Conservation (phyloP, 2,888 invertebrate genomes). For the Plebejus melissa region DNA sequence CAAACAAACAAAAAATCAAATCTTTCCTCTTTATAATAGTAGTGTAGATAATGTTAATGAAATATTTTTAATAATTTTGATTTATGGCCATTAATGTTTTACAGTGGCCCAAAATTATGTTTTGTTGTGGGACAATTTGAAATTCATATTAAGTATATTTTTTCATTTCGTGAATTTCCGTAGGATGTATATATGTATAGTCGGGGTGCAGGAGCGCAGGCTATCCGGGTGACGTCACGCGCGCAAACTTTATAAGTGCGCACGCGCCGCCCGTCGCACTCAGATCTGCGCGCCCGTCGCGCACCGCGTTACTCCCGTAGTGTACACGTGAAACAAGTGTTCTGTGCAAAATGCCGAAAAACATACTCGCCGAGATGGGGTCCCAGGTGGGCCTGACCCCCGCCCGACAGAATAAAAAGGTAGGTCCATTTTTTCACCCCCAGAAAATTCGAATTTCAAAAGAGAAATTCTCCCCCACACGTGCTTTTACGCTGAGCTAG, state of each 20-base stretch:
- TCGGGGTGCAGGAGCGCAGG: conserved; percentile 35
- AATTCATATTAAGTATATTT: no score
- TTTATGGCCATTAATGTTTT: no score
- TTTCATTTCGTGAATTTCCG: not conserved
- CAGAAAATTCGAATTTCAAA: not conserved
- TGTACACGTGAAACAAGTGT: conserved; percentile 40
- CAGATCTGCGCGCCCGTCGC: conserved; percentile 55
- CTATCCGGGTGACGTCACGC: conserved; percentile 49
- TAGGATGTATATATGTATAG: conserved; percentile 14
- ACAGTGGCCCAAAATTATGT: no score
- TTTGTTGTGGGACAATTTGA: no score
- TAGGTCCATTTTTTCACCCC: conserved; percentile 39
- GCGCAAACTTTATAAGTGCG: conserved; percentile 52
- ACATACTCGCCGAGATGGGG: conserved; percentile 72
- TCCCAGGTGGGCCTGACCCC: conserved; percentile 73
- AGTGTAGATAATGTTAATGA: no score
- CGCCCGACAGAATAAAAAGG: conserved; percentile 63
- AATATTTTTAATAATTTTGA: no score
- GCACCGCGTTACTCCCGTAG: conserved; percentile 53
- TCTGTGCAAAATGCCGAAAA: conserved; percentile 64
- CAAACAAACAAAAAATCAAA: no score
- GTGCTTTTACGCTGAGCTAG: conserved; percentile 25
- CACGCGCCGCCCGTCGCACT: conserved; percentile 51
- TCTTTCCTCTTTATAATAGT: no score
- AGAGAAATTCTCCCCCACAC: conserved; percentile 16